Conservation (phyloP, 2,888 invertebrate species). For the Dioctria linearis region DNA sequence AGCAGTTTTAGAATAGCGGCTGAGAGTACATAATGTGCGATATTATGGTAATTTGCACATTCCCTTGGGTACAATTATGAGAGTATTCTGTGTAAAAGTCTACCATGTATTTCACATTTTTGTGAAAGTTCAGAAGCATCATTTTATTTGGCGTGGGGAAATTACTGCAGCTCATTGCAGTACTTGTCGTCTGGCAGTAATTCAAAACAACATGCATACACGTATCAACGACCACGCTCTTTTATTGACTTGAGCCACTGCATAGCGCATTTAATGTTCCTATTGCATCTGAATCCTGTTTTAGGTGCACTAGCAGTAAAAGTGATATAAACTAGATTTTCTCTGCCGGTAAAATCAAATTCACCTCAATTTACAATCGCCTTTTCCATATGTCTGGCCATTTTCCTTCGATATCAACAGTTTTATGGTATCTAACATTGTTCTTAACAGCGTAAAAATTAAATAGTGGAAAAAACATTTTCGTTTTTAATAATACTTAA, state of each 20-base stretch:
- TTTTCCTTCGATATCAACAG: too few relatives aligned
- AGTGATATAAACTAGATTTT: slow-evolving; percentile 6
- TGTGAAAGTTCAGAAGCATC: neutral
- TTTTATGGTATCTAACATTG: too few relatives aligned
- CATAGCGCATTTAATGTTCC: neutral
- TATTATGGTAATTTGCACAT: neutral
- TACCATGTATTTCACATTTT: neutral
- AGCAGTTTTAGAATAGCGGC: neutral
- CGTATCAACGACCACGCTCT: neutral
- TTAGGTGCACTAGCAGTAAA: neutral
- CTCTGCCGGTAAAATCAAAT: neutral
- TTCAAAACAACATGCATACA: neutral
- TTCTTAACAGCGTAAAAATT: too few relatives aligned
- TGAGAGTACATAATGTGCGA: neutral
- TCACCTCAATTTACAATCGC: neutral
- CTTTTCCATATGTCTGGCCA: neutral
- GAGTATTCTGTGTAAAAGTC: neutral
- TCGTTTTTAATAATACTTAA: too few relatives aligned
- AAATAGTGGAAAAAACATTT: too few relatives aligned
- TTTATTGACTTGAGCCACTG: neutral
- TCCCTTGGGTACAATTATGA: neutral
- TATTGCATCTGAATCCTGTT: neutral
- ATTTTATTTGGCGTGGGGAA: neutral
- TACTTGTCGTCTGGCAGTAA: neutral
- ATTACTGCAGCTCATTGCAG: neutral